Conservation (phyloP, 2,113 vertebrate genomes). For the Trogon surrucura region DNA sequence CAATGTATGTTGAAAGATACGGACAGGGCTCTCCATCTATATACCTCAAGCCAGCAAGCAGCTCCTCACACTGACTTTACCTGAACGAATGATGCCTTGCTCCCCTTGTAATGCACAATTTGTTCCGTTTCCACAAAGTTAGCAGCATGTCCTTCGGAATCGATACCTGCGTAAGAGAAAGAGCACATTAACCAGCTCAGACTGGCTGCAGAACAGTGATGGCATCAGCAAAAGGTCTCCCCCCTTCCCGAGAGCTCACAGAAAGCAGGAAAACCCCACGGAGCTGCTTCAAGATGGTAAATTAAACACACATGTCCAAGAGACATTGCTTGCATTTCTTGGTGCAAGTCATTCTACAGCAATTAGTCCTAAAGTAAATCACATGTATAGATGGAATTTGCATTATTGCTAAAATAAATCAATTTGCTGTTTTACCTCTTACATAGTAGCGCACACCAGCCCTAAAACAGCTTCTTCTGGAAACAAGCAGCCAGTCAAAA, state of each 20-base stretch:
- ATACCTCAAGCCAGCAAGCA: not conserved
- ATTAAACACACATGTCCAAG: not conserved
- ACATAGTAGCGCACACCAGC: slow-evolving; percentile 95
- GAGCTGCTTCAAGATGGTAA: not conserved
- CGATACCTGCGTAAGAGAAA: slow-evolving; percentile 81
- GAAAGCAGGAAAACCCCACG: not conserved
- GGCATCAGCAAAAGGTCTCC: not conserved
- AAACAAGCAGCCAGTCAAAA: slow-evolving; percentile 94
- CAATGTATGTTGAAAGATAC: not conserved
- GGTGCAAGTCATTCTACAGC: not conserved
- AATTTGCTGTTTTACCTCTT: slow-evolving; percentile 80
- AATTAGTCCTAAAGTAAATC: not conserved
- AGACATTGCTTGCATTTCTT: not conserved
- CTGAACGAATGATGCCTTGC: slow-evolving; percentile 91
- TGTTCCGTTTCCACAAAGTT: slow-evolving; percentile 98
- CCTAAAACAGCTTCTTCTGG: slow-evolving; percentile 94
- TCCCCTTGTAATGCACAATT: slow-evolving; percentile 87
- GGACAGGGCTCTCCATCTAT: not conserved
- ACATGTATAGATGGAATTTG: accelerated
- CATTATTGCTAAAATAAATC: not conserved
- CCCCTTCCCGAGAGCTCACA: not conserved
- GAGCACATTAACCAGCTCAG: not conserved
- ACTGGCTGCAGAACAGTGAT: not conserved
- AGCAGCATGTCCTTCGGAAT: slow-evolving; percentile 96
- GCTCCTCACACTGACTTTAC: slow-evolving; percentile 13